Conservation (phyloP, 2,113 vertebrate genomes). For the Dicentrarchus labrax region DNA sequence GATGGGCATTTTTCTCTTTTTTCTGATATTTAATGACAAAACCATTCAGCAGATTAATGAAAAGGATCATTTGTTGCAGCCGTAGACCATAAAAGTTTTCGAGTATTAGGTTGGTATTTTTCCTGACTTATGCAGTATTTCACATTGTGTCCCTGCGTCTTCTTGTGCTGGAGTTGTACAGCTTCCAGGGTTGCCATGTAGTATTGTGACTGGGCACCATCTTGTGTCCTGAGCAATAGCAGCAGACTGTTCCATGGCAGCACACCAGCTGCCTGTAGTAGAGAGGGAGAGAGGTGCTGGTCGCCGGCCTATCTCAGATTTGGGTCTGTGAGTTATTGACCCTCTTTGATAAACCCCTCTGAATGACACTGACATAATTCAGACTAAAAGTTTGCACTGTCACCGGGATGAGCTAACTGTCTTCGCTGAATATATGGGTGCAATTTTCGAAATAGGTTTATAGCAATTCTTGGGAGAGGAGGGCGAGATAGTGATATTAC, state of each 20-base stretch:
- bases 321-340: slow-evolving; percentile 83
- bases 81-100: background rate
- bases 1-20: background rate
- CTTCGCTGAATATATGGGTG: slow-evolving; percentile 83
- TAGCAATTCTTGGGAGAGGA: slow-evolving; percentile 86
- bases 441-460: slow-evolving; percentile 89
- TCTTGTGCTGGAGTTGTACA: background rate
- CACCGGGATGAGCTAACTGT: slow-evolving; percentile 85
- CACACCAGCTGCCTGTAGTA: slow-evolving; percentile 61
- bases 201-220: slow-evolving; percentile 68
- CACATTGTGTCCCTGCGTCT: slow-evolving; percentile 3
- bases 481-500: slow-evolving; percentile 86
- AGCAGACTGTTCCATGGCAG: slow-evolving; percentile 65
- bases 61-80: background rate
- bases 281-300: slow-evolving; percentile 13
- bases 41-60: background rate
- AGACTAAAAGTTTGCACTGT: slow-evolving; percentile 86
- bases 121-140: background rate
- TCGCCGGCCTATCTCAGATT: slow-evolving; percentile 66
- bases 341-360: slow-evolving; percentile 82
- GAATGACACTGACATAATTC: slow-evolving; percentile 85
- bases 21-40: background rate
- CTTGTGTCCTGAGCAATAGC: slow-evolving; percentile 70
- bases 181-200: slow-evolving; percentile 38
- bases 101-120: background rate